Base-by-base conservation (phyloP, 2,113 vertebrate genomes). In the Perccottus glenii region DNA sequence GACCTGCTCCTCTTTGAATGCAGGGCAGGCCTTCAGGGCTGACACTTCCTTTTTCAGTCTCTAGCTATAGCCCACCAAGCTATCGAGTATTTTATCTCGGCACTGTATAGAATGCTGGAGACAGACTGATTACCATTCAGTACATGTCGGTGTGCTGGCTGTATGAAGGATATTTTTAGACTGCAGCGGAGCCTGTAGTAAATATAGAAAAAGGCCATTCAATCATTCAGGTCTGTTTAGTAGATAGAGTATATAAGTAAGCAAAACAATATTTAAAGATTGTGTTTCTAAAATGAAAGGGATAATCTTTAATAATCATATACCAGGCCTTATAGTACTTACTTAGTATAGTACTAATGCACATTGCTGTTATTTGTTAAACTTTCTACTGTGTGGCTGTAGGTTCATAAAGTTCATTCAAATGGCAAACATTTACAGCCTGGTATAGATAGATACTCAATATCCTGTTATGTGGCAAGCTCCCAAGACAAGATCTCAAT, bases 1-100 rank as follows among this genome's bases (percentile, higher is more conserved):
- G 66, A 67, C 58, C 80, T 1, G 46, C 64, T 77, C 10, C 16
- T 33, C 75, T 90, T 80, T 75, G 40, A 75, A 91, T 89, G 36
- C 87, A 84, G 32, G 35, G 19, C 60, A 48, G 43, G 52, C 53
- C 70, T 77, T 68, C 16, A 46, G 9, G 58, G 47, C 68, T 63
- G 60, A 84, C 68, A 75, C 60, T 2, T 60, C 46, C 56, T 72
- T 15, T 27, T 56, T 60, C 75, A 51, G 53, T 52, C 47, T 65
- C 59, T 15, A 11, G 27, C 72, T 65, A 36, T 49, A 70, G 40
- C 74, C 65, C 72, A 14, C 43, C 61, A 52, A 47, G 50, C 47
- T 51, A 50, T 42, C 27, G 11, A 70, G 40, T 68, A 7, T 48
- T 46, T 79, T 73, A 33, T 61, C 43, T 57, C 11, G 61, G 67